These are phyloP conservation scores for Paradisaea rubra DNA, from an alignment of 2,113 vertebrate species.

Conservation along the genomic window DNA sequence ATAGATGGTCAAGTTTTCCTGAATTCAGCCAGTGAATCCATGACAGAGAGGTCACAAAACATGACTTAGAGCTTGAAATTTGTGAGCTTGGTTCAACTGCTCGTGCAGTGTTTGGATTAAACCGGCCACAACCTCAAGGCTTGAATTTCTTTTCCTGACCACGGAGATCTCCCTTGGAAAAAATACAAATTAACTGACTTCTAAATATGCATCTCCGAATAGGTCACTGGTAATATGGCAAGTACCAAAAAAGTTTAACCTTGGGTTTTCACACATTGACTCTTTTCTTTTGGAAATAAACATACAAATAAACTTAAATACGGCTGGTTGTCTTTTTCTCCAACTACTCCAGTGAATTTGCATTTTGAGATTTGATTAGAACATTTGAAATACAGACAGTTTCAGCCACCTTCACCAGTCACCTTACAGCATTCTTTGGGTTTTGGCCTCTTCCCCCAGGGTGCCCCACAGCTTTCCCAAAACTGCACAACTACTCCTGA, in stretches of 20 bases:
- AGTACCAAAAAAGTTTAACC: not conserved
- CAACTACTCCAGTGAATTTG: not conserved
- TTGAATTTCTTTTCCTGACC: not conserved
- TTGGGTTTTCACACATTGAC: rapidly evolving
- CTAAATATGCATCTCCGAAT: not conserved
- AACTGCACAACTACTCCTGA: not conserved
- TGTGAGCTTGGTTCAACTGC: not conserved
- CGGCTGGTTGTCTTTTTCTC: not conserved
- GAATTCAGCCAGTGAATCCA: not conserved
- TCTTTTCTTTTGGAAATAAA: not conserved
- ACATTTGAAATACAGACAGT: not conserved
- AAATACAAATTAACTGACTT: not conserved
- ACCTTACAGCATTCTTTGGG: not conserved
- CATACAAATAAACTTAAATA: not conserved
- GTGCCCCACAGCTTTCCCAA: not conserved
- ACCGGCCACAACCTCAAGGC: not conserved
- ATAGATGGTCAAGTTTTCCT: not conserved
- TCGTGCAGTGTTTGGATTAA: not conserved
- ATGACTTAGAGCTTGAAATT: not conserved
- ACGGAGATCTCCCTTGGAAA: not conserved
- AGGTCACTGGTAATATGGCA: rapidly evolving
- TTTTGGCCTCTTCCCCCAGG: not conserved
- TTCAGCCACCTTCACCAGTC: not conserved
- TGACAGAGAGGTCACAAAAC: not conserved
- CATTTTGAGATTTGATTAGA: not conserved